A percentile compares a stretch with the other conserved stretches of the same genome.
Evolutionary conservation across 2,113 vertebrate species (phyloP).

Genomic region (Arothron firmamentum): DNA sequence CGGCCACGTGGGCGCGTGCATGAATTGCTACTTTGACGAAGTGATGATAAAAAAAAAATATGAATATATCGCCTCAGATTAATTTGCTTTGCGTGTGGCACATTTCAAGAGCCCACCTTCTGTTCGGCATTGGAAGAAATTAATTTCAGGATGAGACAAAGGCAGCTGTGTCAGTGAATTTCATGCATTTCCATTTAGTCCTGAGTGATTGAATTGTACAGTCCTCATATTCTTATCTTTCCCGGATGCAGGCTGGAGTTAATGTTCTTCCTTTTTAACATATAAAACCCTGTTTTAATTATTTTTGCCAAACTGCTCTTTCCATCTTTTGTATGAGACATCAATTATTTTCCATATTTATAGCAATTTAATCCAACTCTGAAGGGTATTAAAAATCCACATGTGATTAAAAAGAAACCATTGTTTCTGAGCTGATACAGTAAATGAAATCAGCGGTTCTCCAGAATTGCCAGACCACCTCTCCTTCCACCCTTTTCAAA

Average conservation of each 20-base stretch:
- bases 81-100: neutral
- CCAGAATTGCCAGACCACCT: conserved; percentile 8
- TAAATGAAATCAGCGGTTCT: neutral
- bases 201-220: neutral
- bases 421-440: neutral
- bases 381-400: conserved; percentile 1
- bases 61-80: too few species aligned
- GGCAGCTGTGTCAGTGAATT: neutral
- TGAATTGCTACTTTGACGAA: neutral
- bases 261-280: neutral
- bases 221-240: neutral
- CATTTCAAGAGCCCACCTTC: neutral
- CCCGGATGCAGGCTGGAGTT: neutral
- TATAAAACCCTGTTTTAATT: neutral
- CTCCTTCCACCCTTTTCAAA: conserved; percentile 8
- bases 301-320: neutral
- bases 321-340: neutral
- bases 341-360: conserved; percentile 6
- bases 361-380: neutral
- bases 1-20: neutral
- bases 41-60: neutral
- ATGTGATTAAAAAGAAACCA: conserved; percentile 9
- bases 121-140: neutral
- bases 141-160: neutral
- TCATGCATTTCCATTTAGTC: neutral